Evolutionary conservation across 2,113 vertebrate species (phyloP), one percentile per base, ranked within the genome.

Genomic region (Periophthalmus modestus): DNA sequence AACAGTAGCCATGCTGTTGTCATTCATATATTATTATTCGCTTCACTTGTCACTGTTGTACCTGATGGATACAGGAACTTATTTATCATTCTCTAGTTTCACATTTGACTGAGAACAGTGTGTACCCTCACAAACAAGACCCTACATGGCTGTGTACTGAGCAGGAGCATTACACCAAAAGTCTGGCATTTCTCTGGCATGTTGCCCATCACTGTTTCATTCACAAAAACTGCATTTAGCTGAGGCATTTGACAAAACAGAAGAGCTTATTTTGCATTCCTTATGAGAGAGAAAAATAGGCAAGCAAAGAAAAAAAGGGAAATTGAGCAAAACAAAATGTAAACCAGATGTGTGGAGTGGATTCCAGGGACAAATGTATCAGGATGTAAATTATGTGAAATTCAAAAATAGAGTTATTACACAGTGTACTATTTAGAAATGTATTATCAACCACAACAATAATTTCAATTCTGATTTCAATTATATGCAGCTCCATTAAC

Each of bases 141-240:
- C 88, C 73, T 90, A 91, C 83, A 92, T 87, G 86, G 85, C 74
- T 66, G 80, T 69, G 76, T 47, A 71, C 46, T 61, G 62, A 85
- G 78, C 84, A 79, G 86, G 71, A 81, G 70, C 72, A 86, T 88
- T 86, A 84, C 84, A 87, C 70, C 79, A 69, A 81, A 85, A 73
- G 85, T 87, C 69, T 82, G 84, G 82, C 89, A 89, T 89, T 83
- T 69, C 24, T 75, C 80, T 92, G 90, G 89, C 80, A 71, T 47
- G 11, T 19, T 28, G 81, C 85, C 84, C 88, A 79, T 69, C 81
- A 50, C 50, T 82, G 50, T 66, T 68, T 48, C 65, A 69, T 72
- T 89, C 71, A 73, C 79, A 79, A 75, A 58, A 75, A 46, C 43
- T 65, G 73, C 68, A 33, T 61, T 48, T 54, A 23, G 62, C 84